Percentiles rank a stretch among this genome's conserved stretches.
phyloP scores from a whole-genome alignment of 2,113 vertebrate species.

The Fregata magnificens region DNA sequence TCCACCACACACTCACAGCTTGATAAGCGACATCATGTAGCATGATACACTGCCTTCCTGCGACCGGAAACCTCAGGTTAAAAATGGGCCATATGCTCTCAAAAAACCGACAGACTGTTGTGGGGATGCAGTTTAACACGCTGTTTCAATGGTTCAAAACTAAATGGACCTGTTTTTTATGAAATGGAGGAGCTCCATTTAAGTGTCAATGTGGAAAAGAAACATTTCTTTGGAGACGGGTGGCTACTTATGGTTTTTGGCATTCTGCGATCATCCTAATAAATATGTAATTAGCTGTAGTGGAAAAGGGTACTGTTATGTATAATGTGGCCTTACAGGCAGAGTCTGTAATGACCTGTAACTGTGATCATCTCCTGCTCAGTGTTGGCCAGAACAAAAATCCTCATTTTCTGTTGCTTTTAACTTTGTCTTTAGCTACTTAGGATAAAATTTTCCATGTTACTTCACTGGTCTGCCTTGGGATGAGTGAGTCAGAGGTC shows the following conservation, averaged over 20 bases:
- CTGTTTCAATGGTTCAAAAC: neutral
- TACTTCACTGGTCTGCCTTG: neutral
- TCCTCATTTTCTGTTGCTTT: neutral
- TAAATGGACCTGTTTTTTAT: neutral
- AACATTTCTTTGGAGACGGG: neutral
- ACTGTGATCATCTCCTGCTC: neutral
- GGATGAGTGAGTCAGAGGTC: neutral
- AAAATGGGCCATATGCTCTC: neutral
- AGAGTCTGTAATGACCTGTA: neutral
- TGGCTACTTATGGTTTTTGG: neutral
- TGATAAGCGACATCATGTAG: neutral
- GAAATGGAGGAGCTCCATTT: neutral
- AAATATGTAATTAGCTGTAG: neutral
- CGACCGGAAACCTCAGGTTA: neutral
- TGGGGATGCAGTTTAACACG: neutral
- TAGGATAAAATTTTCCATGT: neutral
- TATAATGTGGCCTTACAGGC: neutral
- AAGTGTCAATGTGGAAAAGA: neutral
- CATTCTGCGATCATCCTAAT: neutral
- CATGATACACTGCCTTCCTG: neutral
- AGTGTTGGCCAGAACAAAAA: neutral
- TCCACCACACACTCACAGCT: neutral
- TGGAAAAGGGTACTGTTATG: neutral
- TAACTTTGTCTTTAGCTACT: neutral
- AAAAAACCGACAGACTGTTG: neutral